These are phyloP conservation scores for Piprites chloris DNA, from an alignment of 2,113 vertebrate genomes.

Conservation along the genomic window DNA sequence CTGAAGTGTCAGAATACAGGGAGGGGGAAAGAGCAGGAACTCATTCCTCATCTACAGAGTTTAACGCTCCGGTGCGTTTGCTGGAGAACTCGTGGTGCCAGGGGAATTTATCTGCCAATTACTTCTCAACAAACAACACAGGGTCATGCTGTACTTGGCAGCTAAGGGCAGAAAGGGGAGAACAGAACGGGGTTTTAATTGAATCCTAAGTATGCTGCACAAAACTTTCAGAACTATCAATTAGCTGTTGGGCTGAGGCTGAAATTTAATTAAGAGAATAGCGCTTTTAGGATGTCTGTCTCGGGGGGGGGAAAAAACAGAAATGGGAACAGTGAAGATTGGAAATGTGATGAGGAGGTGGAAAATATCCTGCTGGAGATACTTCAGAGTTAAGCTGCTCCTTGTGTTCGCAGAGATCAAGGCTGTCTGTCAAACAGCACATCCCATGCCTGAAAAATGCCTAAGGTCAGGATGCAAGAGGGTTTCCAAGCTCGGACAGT, in stretches of 20 bases:
- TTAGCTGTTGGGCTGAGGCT: neutral
- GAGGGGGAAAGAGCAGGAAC: neutral
- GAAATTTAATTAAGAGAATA: neutral
- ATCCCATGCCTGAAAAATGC: neutral
- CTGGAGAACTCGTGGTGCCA: neutral
- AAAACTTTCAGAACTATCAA: neutral
- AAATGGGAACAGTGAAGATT: neutral
- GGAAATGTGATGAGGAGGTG: neutral
- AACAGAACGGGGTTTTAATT: neutral
- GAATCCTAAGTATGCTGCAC: neutral
- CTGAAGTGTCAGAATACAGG: fast-evolving
- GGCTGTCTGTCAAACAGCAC: neutral
- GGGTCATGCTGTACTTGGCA: neutral
- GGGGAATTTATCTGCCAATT: slow-evolving; percentile 22
- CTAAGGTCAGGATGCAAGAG: neutral
- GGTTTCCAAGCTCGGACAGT: neutral
- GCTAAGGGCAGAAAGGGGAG: neutral
- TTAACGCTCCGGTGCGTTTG: neutral
- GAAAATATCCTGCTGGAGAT: neutral
- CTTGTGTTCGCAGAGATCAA: neutral
- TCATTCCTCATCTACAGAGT: neutral
- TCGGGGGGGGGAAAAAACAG: neutral
- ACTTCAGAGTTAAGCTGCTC: neutral
- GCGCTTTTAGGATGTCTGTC: neutral
- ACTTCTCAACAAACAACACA: neutral